Conservation (phyloP, 2,888 invertebrate species). For the Calameuta filiformis region DNA sequence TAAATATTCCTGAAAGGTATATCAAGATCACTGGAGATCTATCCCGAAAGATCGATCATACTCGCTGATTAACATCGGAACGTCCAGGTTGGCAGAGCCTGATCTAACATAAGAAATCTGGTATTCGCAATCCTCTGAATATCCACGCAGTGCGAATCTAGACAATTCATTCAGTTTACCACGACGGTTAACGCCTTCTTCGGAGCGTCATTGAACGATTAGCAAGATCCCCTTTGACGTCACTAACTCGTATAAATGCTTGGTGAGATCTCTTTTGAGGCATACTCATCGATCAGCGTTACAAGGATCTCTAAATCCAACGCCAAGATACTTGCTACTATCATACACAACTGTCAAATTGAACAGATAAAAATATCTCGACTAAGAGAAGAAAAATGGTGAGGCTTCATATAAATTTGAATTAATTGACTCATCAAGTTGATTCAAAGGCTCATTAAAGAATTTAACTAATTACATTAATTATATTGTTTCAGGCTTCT, state of each 20-base stretch:
- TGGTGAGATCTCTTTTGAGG: constrained; percentile 26
- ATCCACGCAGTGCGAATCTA: background rate
- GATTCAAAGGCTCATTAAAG: background rate
- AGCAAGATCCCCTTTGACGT: constrained; percentile 62
- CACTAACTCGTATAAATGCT: constrained; percentile 57
- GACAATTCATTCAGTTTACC: constrained; percentile 45
- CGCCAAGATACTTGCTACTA: background rate
- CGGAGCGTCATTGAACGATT: constrained; percentile 57
- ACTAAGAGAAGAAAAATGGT: background rate
- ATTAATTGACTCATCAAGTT: background rate
- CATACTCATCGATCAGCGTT: constrained; percentile 36
- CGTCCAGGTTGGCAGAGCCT: background rate
- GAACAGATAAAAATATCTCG: background rate
- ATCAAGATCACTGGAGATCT: background rate
- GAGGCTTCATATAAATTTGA: background rate
- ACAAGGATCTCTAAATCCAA: constrained; percentile 12
- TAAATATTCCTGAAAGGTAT: background rate
- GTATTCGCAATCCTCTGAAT: background rate
- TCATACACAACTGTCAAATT: background rate
- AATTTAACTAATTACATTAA: background rate
- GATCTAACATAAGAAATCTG: background rate
- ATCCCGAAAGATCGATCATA: background rate
- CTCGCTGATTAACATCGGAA: background rate
- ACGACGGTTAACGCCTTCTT: constrained; percentile 57
- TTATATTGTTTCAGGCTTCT: background rate